A percentile compares a stretch with the other conserved stretches of the same genome.
Evolutionary conservation across 2,888 invertebrate genomes (phyloP).

Genomic region (Pocota personata): DNA sequence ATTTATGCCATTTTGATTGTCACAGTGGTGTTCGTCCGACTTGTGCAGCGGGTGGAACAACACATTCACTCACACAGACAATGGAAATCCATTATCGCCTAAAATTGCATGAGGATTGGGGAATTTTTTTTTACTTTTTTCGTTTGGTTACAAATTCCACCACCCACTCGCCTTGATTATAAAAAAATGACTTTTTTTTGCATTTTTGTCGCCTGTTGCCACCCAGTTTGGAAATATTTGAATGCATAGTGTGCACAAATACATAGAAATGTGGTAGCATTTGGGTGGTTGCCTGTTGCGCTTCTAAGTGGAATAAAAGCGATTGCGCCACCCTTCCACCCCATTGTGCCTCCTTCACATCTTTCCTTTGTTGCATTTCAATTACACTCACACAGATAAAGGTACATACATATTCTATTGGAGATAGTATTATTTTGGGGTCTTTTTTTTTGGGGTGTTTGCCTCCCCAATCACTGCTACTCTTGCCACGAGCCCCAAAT

Average conservation of each 20-base stretch:
- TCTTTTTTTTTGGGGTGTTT: not conserved
- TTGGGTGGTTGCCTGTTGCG: constrained; percentile 61
- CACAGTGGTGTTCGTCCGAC: constrained; percentile 2
- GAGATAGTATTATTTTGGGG: constrained; percentile 5
- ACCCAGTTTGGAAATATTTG: constrained; percentile 43
- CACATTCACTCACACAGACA: constrained; percentile 9
- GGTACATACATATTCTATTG: not conserved
- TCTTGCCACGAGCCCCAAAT: constrained; percentile 8
- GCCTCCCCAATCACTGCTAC: constrained; percentile 10
- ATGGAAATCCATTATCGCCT: constrained; percentile 28
- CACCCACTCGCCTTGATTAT: constrained; percentile 17
- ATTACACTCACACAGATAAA: constrained; percentile 35
- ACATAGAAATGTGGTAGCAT: constrained; percentile 1
- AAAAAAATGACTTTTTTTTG: constrained; percentile 27
- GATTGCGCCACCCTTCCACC: constrained; percentile 52
- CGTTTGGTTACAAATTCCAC: not conserved
- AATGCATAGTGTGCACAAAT: constrained; percentile 10
- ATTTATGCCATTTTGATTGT: constrained; percentile 55
- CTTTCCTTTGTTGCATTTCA: constrained; percentile 12
- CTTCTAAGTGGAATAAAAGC: constrained; percentile 37
- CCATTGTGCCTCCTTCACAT: not conserved
- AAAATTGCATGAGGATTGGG: constrained; percentile 27
- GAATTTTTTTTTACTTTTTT: not conserved
- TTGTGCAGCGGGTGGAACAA: constrained; percentile 43
- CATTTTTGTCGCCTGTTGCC: constrained; percentile 43